Conservation (phyloP, 1,140 invertebrate genomes). For the Drosophila kepulauana region DNA sequence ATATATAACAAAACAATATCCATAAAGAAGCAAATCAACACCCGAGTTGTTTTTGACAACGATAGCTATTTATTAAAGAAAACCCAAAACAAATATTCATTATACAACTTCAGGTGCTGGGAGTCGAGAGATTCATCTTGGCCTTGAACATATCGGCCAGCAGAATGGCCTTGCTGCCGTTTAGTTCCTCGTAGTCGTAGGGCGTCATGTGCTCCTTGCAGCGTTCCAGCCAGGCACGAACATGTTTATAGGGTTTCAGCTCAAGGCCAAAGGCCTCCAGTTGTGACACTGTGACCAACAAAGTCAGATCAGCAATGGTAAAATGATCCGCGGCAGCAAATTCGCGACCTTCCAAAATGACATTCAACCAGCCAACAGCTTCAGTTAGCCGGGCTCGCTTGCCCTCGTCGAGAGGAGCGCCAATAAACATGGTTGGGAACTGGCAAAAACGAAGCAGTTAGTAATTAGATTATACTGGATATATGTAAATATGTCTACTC, state of each 20-base stretch:
- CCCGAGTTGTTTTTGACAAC: neutral
- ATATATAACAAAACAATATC: no score
- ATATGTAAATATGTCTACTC: constrained; percentile 55
- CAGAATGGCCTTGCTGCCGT: constrained; percentile 71
- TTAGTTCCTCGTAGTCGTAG: constrained; percentile 84
- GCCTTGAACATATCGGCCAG: constrained; percentile 83
- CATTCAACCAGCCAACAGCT: constrained; percentile 76
- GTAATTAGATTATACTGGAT: neutral
- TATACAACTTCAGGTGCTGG: neutral
- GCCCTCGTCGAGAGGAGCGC: constrained; percentile 74
- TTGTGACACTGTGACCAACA: constrained; percentile 85
- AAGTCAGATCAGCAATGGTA: constrained; percentile 87
- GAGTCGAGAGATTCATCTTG: constrained; percentile 67
- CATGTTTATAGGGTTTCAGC: constrained; percentile 62
- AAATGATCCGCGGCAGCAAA: constrained; percentile 83
- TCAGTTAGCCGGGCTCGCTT: constrained; percentile 86
- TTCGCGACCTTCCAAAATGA: constrained; percentile 71
- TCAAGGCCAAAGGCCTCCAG: constrained; percentile 80
- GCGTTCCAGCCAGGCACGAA: constrained; percentile 69
- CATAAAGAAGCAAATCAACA: no score
- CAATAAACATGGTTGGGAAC: constrained; percentile 86
- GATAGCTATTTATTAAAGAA: constrained; percentile 9
- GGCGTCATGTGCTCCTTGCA: constrained; percentile 78
- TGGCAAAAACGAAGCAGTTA: neutral
- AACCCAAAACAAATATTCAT: neutral